Percentiles rank a stretch among this genome's conserved stretches.
These are phyloP conservation scores for Mustelus asterias DNA, from an alignment of 2,113 vertebrate genomes.

Conservation along the genomic window DNA sequence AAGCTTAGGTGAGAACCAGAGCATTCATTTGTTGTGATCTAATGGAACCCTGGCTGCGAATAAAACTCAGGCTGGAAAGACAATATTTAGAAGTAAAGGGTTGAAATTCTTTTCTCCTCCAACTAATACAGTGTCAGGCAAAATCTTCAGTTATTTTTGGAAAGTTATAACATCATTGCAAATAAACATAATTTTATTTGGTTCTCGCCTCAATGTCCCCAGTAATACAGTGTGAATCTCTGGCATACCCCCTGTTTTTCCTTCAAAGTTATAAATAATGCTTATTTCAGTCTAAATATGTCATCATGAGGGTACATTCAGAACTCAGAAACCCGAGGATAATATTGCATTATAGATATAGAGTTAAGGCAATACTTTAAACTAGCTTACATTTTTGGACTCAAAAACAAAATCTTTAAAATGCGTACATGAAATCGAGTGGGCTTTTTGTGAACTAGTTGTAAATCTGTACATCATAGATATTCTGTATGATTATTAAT, in stretches of 20 bases:
- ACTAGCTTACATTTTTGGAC: neutral
- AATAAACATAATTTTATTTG: neutral
- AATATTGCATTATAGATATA: neutral
- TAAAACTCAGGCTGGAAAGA: neutral
- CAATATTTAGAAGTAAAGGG: neutral
- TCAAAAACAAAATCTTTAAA: neutral
- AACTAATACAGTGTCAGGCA: neutral
- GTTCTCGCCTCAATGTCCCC: neutral
- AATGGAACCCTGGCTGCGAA: neutral
- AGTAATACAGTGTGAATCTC: neutral
- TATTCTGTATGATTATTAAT: slow-evolving; percentile 20
- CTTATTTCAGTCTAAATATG: neutral
- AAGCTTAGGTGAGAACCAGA: neutral
- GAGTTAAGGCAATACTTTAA: neutral
- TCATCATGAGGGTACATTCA: neutral
- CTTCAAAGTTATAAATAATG: neutral
- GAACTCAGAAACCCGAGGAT: too few species aligned
- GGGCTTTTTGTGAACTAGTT: neutral
- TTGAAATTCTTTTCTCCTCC: neutral
- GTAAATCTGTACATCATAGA: neutral
- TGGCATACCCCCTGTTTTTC: neutral
- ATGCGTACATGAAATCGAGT: slow-evolving; percentile 37
- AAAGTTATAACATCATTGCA: neutral
- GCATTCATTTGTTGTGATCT: neutral
- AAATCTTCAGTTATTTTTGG: neutral